Conservation (phyloP, 2,113 vertebrate genomes). For the Laterallus jamaicensis region DNA sequence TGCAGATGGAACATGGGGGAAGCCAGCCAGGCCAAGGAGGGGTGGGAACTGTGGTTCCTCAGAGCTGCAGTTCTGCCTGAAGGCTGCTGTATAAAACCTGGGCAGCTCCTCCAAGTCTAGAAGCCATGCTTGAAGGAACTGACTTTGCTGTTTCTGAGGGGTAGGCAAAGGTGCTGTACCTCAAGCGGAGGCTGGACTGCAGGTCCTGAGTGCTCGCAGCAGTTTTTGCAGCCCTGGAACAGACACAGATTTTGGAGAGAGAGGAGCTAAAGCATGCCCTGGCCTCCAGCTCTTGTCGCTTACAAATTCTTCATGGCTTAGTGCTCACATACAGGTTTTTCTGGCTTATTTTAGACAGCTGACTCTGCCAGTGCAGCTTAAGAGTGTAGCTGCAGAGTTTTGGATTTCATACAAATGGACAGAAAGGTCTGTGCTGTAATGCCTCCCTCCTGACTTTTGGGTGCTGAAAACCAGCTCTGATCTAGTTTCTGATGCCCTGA, state of each 20-base stretch:
- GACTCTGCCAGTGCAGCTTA: neutral
- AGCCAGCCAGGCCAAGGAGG: neutral
- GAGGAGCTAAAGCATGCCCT: neutral
- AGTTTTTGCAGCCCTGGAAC: neutral
- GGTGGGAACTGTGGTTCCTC: neutral
- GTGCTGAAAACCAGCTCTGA: neutral
- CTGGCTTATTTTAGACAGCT: neutral
- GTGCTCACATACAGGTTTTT: neutral
- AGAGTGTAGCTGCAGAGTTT: neutral
- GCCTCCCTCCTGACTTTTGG: neutral
- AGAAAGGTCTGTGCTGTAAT: neutral
- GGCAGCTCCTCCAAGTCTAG: neutral
- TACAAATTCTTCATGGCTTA: neutral
- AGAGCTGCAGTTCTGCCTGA: neutral
- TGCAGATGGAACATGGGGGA: neutral
- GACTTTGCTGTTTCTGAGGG: neutral
- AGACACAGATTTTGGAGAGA: neutral
- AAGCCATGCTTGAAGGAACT: neutral
- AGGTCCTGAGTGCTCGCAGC: neutral
- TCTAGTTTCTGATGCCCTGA: neutral
- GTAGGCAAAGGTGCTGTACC: neutral
- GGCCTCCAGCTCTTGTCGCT: neutral
- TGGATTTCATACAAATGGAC: neutral
- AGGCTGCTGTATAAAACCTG: neutral
- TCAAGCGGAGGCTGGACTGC: neutral